Percentiles rank a stretch among this genome's conserved stretches.
These are phyloP conservation scores for Molorchus minor DNA, from an alignment of 2,888 invertebrate genomes.

Conservation along the genomic window DNA sequence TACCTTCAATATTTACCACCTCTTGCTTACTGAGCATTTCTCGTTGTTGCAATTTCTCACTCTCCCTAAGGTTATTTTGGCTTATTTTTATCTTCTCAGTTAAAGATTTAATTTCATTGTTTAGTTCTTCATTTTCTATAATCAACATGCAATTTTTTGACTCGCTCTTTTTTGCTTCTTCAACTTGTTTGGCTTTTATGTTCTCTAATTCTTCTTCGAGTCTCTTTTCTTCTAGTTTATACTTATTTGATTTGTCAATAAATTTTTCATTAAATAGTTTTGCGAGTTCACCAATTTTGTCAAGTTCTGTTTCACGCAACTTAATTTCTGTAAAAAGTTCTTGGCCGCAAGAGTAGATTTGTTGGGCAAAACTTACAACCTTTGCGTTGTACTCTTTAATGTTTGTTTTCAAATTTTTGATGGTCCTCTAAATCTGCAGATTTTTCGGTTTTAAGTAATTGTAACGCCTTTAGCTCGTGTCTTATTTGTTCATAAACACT, in stretches of 20 bases:
- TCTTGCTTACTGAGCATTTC: not conserved
- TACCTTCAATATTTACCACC: not conserved
- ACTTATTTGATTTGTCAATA: not conserved
- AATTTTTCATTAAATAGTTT: slow-evolving; percentile 5
- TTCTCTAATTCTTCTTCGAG: slow-evolving; percentile 4
- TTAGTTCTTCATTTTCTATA: slow-evolving; percentile 9
- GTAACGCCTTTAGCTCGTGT: slow-evolving; percentile 7
- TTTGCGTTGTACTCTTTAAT: slow-evolving; percentile 13
- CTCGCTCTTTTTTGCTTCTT: not conserved
- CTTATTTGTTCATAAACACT: slow-evolving; percentile 6
- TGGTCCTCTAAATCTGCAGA: slow-evolving; percentile 9
- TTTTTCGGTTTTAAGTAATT: slow-evolving; percentile 4
- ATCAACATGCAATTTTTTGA: not conserved
- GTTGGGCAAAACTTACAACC: slow-evolving; percentile 14
- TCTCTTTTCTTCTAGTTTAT: slow-evolving; percentile 1
- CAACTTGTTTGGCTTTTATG: not conserved
- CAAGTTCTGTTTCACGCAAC: slow-evolving; percentile 6
- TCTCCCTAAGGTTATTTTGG: slow-evolving; percentile 5
- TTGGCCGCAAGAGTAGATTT: slow-evolving; percentile 15
- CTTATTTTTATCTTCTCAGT: not conserved
- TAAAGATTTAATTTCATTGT: not conserved
- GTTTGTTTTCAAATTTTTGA: slow-evolving; percentile 13
- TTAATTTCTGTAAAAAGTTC: slow-evolving; percentile 16
- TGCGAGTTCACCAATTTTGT: not conserved
- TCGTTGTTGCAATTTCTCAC: not conserved